Conservation (phyloP, 2,797 vertebrate species). For the Anguilla anguilla region DNA sequence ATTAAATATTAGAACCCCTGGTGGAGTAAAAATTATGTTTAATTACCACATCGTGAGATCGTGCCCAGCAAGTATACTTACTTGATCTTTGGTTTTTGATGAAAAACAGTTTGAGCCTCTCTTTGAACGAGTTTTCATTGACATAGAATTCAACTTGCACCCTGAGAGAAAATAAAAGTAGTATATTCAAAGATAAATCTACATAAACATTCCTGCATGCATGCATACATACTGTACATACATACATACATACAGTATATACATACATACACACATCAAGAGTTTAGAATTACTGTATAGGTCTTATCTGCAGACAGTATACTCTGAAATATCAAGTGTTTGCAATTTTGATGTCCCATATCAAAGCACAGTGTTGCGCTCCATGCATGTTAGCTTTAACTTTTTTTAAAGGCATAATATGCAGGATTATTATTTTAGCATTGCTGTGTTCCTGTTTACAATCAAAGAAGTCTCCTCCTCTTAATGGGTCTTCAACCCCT, state of each 20-base stretch:
- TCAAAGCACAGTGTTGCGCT: no score
- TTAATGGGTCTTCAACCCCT: no score
- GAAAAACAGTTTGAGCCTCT: constrained; percentile 82
- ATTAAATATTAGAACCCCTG: neutral
- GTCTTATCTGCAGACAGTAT: neutral
- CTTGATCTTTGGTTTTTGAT: constrained; percentile 87
- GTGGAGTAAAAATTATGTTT: neutral
- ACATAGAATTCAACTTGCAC: constrained; percentile 84
- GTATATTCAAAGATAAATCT: neutral
- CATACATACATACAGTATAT: neutral
- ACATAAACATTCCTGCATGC: neutral
- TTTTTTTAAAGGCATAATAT: no score
- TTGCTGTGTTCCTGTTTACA: no score
- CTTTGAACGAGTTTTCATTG: constrained; percentile 83
- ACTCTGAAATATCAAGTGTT: neutral
- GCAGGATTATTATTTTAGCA: no score
- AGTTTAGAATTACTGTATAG: neutral
- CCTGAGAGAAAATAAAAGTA: constrained; percentile 60
- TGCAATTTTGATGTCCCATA: no score
- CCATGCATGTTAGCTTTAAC: no score
- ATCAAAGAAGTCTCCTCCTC: no score
- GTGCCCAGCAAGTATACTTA: constrained; percentile 58
- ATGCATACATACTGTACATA: neutral
- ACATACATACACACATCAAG: neutral
- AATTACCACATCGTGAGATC: neutral